phyloP scores from a whole-genome alignment of 1,140 invertebrate genomes.

The Ganaspis sp. region DNA sequence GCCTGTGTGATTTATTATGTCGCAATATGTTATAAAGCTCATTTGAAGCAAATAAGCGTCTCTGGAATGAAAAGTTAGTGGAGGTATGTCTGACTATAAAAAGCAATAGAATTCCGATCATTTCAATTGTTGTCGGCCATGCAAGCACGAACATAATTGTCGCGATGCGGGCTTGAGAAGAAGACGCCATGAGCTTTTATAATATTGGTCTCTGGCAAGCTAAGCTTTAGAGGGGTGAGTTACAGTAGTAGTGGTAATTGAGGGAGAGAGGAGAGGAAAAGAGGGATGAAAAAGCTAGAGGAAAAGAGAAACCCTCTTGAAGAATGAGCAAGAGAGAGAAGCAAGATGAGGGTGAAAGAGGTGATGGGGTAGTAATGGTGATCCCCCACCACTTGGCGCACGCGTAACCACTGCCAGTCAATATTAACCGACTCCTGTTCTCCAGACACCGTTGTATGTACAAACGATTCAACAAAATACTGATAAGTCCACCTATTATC shows the following conservation, averaged over 20 bases:
- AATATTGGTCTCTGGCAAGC: slow-evolving; percentile 33
- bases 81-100: slow-evolving; percentile 16
- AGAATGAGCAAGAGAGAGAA: slow-evolving; percentile 20
- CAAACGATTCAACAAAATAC: slow-evolving; percentile 44
- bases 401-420: slow-evolving; percentile 71
- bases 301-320: slow-evolving; percentile 25
- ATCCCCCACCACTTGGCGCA: slow-evolving; percentile 65
- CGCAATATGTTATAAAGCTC: slow-evolving; percentile 5
- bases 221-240: slow-evolving; percentile 57
- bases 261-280: slow-evolving; percentile 13
- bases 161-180: slow-evolving; percentile 55
- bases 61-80: not conserved
- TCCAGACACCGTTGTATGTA: slow-evolving; percentile 57
- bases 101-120: slow-evolving; percentile 50
- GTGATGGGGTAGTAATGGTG: not conserved
- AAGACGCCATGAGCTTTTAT: slow-evolving; percentile 57
- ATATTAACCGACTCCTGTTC: slow-evolving; percentile 70
- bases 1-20: not conserved
- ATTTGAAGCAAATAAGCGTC: not conserved
- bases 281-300: slow-evolving; percentile 22
- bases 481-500: not conserved
- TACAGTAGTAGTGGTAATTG: slow-evolving; percentile 57
- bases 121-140: slow-evolving; percentile 51
- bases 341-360: slow-evolving; percentile 25
- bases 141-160: slow-evolving; percentile 57